A percentile compares a stretch with the other conserved stretches of the same genome.
Evolutionary conservation across 1,140 invertebrate species (phyloP).

Genomic region (Eupeodes corollae): DNA sequence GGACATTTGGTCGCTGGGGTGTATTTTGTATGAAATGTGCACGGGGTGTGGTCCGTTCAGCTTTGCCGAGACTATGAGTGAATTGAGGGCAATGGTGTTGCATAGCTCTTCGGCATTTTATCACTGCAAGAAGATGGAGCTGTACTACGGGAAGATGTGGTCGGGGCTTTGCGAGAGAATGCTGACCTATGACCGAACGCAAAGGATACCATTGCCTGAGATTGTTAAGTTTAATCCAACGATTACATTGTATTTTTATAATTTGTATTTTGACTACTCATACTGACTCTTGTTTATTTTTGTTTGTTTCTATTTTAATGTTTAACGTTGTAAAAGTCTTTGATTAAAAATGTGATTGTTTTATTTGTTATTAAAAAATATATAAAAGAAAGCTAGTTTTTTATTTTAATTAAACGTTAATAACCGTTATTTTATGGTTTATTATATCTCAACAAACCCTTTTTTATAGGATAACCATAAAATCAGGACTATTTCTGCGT

Average conservation of each 20-base stretch:
- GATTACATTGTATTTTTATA: conserved; percentile 18
- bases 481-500: too few species aligned
- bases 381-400: too few species aligned
- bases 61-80: conserved; percentile 6
- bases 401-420: too few species aligned
- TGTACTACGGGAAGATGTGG: conserved; percentile 18
- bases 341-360: too few species aligned
- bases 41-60: conserved; percentile 56
- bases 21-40: conserved; percentile 60
- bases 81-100: conserved; percentile 16
- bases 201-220: conserved; percentile 21
- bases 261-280: conserved; percentile 24
- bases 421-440: too few species aligned
- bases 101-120: conserved; percentile 13
- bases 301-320: too few species aligned
- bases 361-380: too few species aligned
- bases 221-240: conserved; percentile 13
- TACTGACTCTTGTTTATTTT: too few species aligned
- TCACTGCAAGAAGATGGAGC: conserved; percentile 16
- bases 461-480: too few species aligned
- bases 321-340: too few species aligned
- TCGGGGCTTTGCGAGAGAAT: conserved; percentile 20
- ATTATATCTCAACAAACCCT: too few species aligned
- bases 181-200: conserved; percentile 19
- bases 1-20: conserved; percentile 74